Evolutionary conservation across 2,888 invertebrate species (phyloP), one percentile per base, ranked within the genome.

Genomic region (Zelleria hepariella): DNA sequence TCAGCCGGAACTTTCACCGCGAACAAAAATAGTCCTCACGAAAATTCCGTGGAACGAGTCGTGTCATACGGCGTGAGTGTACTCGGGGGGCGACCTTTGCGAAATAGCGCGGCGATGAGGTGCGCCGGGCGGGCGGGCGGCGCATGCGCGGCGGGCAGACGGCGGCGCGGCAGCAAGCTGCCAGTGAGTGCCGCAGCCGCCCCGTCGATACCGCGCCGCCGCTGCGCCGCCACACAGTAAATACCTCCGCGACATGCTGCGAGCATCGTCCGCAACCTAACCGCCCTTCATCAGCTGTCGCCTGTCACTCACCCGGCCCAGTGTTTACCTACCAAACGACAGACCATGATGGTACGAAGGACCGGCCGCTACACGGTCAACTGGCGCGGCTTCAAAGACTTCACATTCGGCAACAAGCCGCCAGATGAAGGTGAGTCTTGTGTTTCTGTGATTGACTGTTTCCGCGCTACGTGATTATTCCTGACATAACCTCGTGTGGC

Each of bases 331-430:
- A 21, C 5, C n/a, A n/a, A 24, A 25, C 48, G 27, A 47, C 62
- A 66, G 61, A 70, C 67, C 66, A 89, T 89, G 89, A 89, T 89
- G 80, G 88, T 86, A 68, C 77, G 89, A 74, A 84, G 88, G 67
- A 86, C 87, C 74, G 89, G 89, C 66, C 83, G 89, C 48, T 89
- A 89, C 73, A 87, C 87, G 62, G 88, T 88, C 67, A 89, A 87
- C 74, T 87, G 87, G 85, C 79, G 89, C 67, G 89, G 89, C 58
- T 87, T 88, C 74, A 81, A 78, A 69, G 89, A 89, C 66, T 85
- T 84, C 67, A 73, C 84, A 53, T 76, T 85, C 65, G 84, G 84
- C 57, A 86, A 78, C 74, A 86, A 86, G 68, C 87, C 88, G 61
- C 86, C 86, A 25, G 87, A 87, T 65, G 87, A 86, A 80, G 86